These are phyloP conservation scores for Galeopsomyia nigrocyanea DNA, from an alignment of 2,888 invertebrate genomes.

Conservation along the genomic window DNA sequence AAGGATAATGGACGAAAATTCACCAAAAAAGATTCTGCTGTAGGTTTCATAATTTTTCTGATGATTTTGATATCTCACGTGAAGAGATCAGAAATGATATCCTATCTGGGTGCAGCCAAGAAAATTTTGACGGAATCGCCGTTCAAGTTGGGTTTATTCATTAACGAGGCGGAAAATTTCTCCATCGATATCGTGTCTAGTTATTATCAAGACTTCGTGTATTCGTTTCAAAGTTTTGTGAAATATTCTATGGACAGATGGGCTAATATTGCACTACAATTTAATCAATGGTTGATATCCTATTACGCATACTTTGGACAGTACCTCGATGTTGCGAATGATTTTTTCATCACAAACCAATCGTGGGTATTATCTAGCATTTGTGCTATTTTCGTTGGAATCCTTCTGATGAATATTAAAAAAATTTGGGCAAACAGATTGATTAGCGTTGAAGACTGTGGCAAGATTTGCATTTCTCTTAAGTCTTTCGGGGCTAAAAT, in stretches of 20 bases:
- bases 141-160: not conserved
- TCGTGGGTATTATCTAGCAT: not conserved
- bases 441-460: not conserved
- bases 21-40: constrained; percentile 44
- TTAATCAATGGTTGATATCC: not conserved
- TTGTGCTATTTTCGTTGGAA: not conserved
- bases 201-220: too few species aligned
- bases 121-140: constrained; percentile 9
- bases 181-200: not conserved
- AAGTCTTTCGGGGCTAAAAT: not conserved
- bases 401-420: not conserved
- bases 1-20: constrained; percentile 16
- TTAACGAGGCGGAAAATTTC: constrained; percentile 8
- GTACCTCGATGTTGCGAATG: not conserved
- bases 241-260: not conserved
- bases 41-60: constrained; percentile 46
- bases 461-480: not conserved
- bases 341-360: constrained; percentile 3
- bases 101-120: constrained; percentile 15
- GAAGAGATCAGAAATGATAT: constrained; percentile 22
- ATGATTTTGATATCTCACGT: constrained; percentile 45
- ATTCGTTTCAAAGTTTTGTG: not conserved
- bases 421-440: not conserved
- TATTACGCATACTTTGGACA: not conserved
- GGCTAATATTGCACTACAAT: not conserved